A percentile compares a stretch with the other conserved stretches of the same genome.
Conservation (phyloP, 2,888 invertebrate species). For the Drosophila tanythrix region DNA sequence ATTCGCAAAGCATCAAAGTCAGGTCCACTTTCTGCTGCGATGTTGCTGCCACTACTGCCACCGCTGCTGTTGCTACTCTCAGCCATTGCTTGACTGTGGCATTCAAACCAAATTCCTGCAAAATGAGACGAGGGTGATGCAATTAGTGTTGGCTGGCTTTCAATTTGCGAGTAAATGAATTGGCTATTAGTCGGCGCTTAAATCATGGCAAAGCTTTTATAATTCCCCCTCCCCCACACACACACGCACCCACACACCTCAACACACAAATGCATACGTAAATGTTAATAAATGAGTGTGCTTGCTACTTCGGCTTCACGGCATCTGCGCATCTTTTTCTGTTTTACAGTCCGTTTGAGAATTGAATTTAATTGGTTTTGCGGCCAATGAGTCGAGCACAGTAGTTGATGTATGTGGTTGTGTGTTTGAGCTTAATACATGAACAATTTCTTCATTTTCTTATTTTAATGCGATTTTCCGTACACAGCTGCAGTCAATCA, state of each 20-base stretch:
- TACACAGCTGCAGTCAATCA: not conserved
- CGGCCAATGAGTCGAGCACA: constrained; percentile 9
- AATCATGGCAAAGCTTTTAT: constrained; percentile 33
- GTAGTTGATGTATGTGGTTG: not conserved
- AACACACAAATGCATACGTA: not conserved
- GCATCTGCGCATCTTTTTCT: constrained; percentile 48
- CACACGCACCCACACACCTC: not conserved
- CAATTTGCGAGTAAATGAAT: constrained; percentile 39
- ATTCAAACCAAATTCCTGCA: constrained; percentile 43
- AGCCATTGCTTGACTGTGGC: constrained; percentile 52
- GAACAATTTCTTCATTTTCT: constrained; percentile 42
- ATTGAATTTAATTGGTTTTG: constrained; percentile 72
- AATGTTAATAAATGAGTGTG: not conserved
- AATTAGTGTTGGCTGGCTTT: constrained; percentile 59
- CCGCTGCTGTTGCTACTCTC: constrained; percentile 52
- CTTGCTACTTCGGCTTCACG: constrained; percentile 37
- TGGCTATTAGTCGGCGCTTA: constrained; percentile 44
- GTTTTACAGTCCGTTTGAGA: constrained; percentile 68
- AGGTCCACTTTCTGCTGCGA: constrained; percentile 65
- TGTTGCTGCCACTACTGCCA: constrained; percentile 19
- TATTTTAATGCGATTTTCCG: constrained; percentile 38
- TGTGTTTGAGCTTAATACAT: constrained; percentile 15
- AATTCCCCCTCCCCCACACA: not conserved
- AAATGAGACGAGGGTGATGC: constrained; percentile 38
- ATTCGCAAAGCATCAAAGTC: constrained; percentile 76